Conservation (phyloP, 2,888 invertebrate genomes). For the Zhengitettix transpicula region DNA sequence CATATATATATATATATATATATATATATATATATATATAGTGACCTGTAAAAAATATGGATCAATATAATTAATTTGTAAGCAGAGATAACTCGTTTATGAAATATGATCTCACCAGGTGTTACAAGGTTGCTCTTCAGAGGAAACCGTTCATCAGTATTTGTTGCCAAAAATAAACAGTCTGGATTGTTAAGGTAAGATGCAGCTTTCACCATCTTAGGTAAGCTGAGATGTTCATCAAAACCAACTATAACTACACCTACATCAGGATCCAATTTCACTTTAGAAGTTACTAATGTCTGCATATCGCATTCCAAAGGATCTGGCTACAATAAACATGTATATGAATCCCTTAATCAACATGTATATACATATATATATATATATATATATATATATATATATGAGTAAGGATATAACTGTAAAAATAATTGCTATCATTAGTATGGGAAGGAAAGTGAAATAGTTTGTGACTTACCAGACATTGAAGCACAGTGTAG, state of each 20-base stretch:
- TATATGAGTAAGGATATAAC: too few species aligned
- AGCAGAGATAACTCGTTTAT: neutral
- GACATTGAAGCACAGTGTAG: too few species aligned
- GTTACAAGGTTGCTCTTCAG: constrained; percentile 25
- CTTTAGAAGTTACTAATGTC: neutral
- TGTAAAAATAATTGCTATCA: too few species aligned
- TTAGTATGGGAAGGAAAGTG: too few species aligned
- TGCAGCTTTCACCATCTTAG: constrained; percentile 81
- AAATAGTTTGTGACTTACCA: too few species aligned
- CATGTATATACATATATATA: too few species aligned
- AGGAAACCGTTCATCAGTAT: constrained; percentile 80
- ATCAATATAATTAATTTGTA: too few species aligned
- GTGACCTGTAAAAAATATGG: too few species aligned
- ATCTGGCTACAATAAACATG: neutral
- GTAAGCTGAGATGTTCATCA: constrained; percentile 81
- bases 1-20: too few species aligned
- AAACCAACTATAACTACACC: constrained; percentile 92
- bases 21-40: too few species aligned
- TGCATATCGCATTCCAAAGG: neutral
- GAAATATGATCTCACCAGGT: constrained; percentile 35
- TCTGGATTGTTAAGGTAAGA: constrained; percentile 66
- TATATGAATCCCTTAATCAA: too few species aligned
- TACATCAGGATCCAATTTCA: constrained; percentile 50
- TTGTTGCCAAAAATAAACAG: constrained; percentile 79
- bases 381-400: too few species aligned